These are phyloP conservation scores for Acleris laterana DNA, from an alignment of 2,888 invertebrate species.

Conservation along the genomic window DNA sequence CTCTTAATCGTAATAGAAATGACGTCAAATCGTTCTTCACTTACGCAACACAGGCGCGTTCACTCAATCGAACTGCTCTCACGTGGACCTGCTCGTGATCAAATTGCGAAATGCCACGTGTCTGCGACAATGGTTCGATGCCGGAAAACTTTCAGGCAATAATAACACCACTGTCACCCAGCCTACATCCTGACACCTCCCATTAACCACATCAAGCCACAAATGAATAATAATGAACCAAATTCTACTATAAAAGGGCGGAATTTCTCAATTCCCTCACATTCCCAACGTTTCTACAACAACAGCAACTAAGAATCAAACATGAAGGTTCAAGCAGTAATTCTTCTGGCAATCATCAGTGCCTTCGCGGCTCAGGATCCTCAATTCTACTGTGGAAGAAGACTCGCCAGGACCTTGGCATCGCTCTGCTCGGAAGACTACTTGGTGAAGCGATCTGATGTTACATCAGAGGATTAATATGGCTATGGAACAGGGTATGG, in stretches of 20 bases:
- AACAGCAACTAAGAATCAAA: not conserved
- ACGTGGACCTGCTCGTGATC: no score
- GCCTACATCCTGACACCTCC: not conserved
- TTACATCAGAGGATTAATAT: not conserved
- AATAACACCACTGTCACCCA: not conserved
- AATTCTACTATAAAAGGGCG: not conserved
- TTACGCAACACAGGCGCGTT: no score
- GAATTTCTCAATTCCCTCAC: not conserved
- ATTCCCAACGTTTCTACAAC: not conserved
- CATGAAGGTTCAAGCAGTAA: slow-evolving; percentile 10
- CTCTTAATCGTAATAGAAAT: not conserved
- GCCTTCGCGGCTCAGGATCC: slow-evolving; percentile 5
- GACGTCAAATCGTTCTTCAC: not conserved
- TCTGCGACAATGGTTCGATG: no score
- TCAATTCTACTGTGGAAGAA: slow-evolving; percentile 13
- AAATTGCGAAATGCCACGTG: no score
- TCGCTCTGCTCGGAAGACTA: slow-evolving; percentile 12
- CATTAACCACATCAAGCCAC: not conserved
- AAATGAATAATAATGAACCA: not conserved
- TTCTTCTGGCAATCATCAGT: not conserved
- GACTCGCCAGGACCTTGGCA: slow-evolving; percentile 7
- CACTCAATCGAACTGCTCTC: no score
- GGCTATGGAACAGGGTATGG: not conserved
- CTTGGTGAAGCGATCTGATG: not conserved
- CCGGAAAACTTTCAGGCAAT: no score